Evolutionary conservation across 1,140 invertebrate species (phyloP), one percentile per base, ranked within the genome.

Genomic region (Oryctes rhinoceros): DNA sequence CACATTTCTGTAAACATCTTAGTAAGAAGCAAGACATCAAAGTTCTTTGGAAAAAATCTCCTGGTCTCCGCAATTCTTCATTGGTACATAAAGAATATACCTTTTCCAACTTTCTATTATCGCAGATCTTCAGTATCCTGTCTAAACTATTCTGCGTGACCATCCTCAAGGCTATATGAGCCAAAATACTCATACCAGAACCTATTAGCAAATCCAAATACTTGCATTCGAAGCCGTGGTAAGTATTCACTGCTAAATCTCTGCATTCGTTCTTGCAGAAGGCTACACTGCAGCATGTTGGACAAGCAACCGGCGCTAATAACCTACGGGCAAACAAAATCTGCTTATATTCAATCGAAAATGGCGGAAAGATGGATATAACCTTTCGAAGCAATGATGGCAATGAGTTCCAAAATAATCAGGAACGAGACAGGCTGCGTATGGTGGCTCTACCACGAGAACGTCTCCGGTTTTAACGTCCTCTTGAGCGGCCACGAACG

Each of bases 201-300:
- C 92, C 94, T 79, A 94, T 93, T 48, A 95, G 88, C 7, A 95
- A 84, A 80, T 93, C 92, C 74, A 95, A 88, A 85, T 94, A 92
- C 82, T 91, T 90, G 86, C 96, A 98, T 88, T 98, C 97, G 85
- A 92, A 93, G 39, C 90, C 88, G 87, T 98, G 96, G 87, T 96
- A 97, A 0, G 90, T 90, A 0, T 88, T 85, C 75, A 93, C 85
- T 0, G 94, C 94, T 20, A 87, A 84, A 48, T 92, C 89, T 77
- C 91, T 89, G 88, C 97, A 98, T 65, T 90, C 84, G 0, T 88
- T 83, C 10, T 90, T 90, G 87, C 96, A 98, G 86, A 96, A 96
- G 20, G 92, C 93, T 0, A 96, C 90, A 24, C 91, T 91, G 24
- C 92, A 92, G 87, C 96, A 98, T 3, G 91, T 89, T 0, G 91